Evolutionary conservation across 2,888 invertebrate species (phyloP), one percentile per base, ranked within the genome.

Genomic region (Zhuqinia jingwanae): DNA sequence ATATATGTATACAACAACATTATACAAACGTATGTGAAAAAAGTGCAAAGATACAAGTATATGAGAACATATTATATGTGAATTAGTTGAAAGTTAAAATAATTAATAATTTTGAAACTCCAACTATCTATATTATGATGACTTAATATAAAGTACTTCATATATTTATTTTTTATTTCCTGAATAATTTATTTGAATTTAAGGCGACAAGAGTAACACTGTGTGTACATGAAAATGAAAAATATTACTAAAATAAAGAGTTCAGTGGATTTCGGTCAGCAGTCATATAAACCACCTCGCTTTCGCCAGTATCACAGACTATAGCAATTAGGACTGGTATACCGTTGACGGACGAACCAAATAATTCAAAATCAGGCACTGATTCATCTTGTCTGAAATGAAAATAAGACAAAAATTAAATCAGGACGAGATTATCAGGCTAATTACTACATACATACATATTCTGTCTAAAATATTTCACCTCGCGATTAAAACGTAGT

Each of bases 281-380:
- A 22, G 63, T 87, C 75, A 88, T 65, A 58, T 84, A 88, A 1
- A 85, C 30, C 15, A 88, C 81, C 22, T 85, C 87, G 27, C 75
- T 53, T 25, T 88, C 88, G 11, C 83, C 88, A 60, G 81, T 87
- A 79, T 85, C 85, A 85, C 79, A 85, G 73, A 88, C 87, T 56
- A 87, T 53, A 2, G 87, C 88, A 27, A 86, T 80, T 10, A 88
- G 63, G 17, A 88, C 56, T 22, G 88, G 88, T 10, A 88, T 75
- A 17, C 81, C 88, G 56, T 88, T 63, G 15, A 82, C 20, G 15
- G 60, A 73, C 3, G 87, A 42, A 22, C 77, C 78, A 73, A 87
- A 78, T 11, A 47, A 15, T 36, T 73, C 60, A 36, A 88, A 86
- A 70, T 83, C 80, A 11, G 84, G 88, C 30, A 88, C 30, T 47